These are phyloP conservation scores for Micromesistius poutassou DNA, from an alignment of 2,797 vertebrate genomes.

Conservation along the genomic window DNA sequence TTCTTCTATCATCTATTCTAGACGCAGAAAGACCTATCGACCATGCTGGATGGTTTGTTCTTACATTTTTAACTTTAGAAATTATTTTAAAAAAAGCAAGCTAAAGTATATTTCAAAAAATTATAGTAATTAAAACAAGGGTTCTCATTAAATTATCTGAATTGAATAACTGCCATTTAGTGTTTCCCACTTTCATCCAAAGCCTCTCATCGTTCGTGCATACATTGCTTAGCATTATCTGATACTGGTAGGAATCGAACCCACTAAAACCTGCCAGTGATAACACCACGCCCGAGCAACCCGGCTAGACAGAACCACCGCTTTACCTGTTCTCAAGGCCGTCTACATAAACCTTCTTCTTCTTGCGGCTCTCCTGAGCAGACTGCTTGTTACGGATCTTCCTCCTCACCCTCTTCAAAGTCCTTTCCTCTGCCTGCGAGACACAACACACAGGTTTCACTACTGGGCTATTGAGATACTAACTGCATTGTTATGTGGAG, in stretches of 20 bases:
- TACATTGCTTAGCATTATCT: not conserved
- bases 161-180: too few species aligned
- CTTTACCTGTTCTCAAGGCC: constrained; percentile 85
- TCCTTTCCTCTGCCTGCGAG: constrained; percentile 80
- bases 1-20: not conserved
- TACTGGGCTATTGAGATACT: not conserved
- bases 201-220: not conserved
- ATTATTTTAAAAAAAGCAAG: not conserved
- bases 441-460: constrained; percentile 27
- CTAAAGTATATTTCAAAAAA: too few species aligned
- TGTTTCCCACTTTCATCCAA: not conserved
- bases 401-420: constrained; percentile 80
- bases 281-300: too few species aligned
- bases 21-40: too few species aligned
- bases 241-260: too few species aligned
- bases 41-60: not conserved
- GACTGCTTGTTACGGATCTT: constrained; percentile 92
- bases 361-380: constrained; percentile 84
- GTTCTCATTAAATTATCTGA: too few species aligned
- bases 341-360: constrained; percentile 86
- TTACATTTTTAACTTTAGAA: not conserved
- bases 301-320: not conserved
- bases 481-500: too few species aligned
- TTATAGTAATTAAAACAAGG: too few species aligned
- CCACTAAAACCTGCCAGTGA: too few species aligned